Evolutionary conservation across 1,140 invertebrate genomes (phyloP), one percentile per base, ranked within the genome.

Genomic region (Neodiprion fabricii): DNA sequence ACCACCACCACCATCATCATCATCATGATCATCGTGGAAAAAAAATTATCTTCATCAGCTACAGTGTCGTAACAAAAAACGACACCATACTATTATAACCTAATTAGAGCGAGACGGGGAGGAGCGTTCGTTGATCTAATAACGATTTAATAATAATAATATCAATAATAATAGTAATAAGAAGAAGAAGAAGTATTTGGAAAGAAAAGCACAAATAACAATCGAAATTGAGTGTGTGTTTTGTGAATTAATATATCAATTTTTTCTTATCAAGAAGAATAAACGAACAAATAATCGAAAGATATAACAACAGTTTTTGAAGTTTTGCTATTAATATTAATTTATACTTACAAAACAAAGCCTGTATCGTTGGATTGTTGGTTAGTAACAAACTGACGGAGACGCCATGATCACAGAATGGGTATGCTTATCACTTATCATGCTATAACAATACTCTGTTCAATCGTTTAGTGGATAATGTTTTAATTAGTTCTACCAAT

Each of bases 341-440:
- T 61, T 61, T 61, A 14, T 14, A 61, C 9, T 3, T 5, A 40
- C 28, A 40, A 40, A 40, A 40, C 28, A 5, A 40, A 40, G 28
- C 28, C 28, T 40, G 28, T 40, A 5, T 5, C 28, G 28, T 40
- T 61, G 53, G 53, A 61, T 61, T 61, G n/a, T 61, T 61, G 11
- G 11, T 61, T 8, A 61, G 4, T 71, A 40, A 71, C 70, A 23
- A 71, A 71, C 23, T 66, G 28, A 67, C 50, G 74, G 69, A 67
- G 70, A 66, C 67, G 76, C 76, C 78, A 85, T 85, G 84, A 84
- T 85, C 77, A 82, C 81, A 69, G 82, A 85, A 83, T 85, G 84
- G 84, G 82, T 85, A 82, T 81, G 82, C 72, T 66, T 74, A 65
- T 68, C 21, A 61, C 11, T 61, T 61, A 61, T 61, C 53, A 40